Base-by-base conservation (phyloP, 2,113 vertebrate genomes). In the Gavialis gangeticus region DNA sequence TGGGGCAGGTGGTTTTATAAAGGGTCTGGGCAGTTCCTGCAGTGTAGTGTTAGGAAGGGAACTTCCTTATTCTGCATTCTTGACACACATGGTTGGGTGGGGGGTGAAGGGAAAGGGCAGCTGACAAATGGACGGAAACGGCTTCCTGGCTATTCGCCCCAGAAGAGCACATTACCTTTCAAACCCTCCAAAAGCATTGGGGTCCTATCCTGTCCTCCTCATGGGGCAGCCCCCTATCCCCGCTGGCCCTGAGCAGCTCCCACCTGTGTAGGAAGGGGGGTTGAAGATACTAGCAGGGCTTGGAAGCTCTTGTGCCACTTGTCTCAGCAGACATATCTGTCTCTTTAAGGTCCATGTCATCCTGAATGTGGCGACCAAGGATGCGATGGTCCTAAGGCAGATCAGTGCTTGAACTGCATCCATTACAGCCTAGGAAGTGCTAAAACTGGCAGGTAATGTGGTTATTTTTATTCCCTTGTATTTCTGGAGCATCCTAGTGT, bases 371-470 rank as follows among this genome's bases (percentile, higher is more conserved):
- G 98, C 3, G 96, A 99, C 97, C 98, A 99, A 96, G 99, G 98
- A 96, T 99, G 99, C 0, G 99, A 99, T 0, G 99, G 99, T 24
- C 98, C 99, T 62, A 97, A 94, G 0, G 98, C 98, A 0, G 99
- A 98, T 86, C 99, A 99, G 92, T 99, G 99, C 91, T 97, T 99
- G 95, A 99, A 98, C 97, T 99, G 99, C 69, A 89, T 99, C 96
- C 98, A 99, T 98, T 99, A 98, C 97, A 99, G 98, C 95, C 97
- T 98, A 85, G 98, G 98, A 85, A 98, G 82, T 18, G 2, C 97
- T 90, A 99, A 98, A 97, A 97, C 96, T 1, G 97, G 98, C 97
- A 99, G 99, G 99, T 99, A 98, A 97, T 17, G 19, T 37, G 8
- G 60, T 59, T 17, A 28, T 64, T 24, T 5, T 69, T 30, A 19